These are phyloP conservation scores for Pycnonotus jocosus DNA, from an alignment of 2,113 vertebrate species.

Conservation along the genomic window DNA sequence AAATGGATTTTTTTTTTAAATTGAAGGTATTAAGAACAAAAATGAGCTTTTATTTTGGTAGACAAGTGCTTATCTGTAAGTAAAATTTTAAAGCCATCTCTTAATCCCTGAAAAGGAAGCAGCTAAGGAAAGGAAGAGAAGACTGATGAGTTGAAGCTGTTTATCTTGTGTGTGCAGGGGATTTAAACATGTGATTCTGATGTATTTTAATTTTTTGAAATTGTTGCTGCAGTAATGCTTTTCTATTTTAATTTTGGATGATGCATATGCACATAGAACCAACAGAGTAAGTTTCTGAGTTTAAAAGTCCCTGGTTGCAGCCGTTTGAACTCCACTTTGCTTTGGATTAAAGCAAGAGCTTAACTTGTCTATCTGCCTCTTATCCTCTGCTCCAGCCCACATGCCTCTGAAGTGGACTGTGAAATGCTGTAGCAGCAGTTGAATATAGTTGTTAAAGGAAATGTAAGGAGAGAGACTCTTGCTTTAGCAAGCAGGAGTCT, in stretches of 20 bases:
- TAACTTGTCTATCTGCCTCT: neutral
- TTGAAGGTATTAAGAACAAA: neutral
- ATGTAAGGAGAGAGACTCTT: neutral
- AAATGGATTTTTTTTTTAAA: neutral
- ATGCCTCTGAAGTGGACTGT: neutral
- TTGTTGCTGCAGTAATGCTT: neutral
- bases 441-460: neutral
- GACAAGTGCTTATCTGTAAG: neutral
- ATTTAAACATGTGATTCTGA: neutral
- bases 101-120: neutral
- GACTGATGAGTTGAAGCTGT: neutral
- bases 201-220: neutral
- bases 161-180: neutral
- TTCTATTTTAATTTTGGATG: neutral
- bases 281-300: neutral
- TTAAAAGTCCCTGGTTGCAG: neutral
- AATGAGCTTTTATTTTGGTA: neutral
- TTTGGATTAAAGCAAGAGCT: neutral
- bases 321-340: neutral
- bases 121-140: neutral
- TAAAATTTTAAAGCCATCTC: neutral
- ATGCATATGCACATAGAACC: neutral
- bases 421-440: neutral
- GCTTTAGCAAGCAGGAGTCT: neutral
- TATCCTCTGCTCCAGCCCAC: neutral